Evolutionary conservation across 1,140 invertebrate genomes (phyloP).

Genomic region (Diachasma alloeum): DNA sequence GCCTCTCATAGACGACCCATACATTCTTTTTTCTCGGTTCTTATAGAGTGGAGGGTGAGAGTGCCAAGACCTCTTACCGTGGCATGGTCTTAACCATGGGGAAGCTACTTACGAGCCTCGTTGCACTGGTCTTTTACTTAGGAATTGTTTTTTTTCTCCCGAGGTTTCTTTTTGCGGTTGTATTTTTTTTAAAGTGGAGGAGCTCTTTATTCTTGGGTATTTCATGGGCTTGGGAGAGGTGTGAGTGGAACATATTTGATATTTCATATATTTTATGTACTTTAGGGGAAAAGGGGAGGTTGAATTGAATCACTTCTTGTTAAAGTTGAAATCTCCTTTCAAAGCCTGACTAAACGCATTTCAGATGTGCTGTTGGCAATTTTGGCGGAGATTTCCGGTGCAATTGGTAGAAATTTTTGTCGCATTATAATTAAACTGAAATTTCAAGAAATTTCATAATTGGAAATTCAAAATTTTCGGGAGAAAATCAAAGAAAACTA

Average conservation of each 20-base stretch:
- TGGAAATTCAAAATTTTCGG: no score
- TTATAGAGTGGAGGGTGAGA: slow-evolving; percentile 24
- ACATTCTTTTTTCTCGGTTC: slow-evolving; percentile 9
- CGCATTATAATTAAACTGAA: no score
- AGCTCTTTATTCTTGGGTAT: neutral
- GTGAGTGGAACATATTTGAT: neutral
- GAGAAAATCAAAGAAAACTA: no score
- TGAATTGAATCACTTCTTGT: no score
- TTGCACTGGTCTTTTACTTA: slow-evolving; percentile 11
- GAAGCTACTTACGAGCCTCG: slow-evolving; percentile 4
- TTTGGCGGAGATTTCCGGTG: no score
- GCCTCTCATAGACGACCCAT: slow-evolving; percentile 18
- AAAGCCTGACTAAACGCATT: no score
- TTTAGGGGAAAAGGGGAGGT: no score
- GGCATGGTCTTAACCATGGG: neutral
- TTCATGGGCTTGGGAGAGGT: neutral
- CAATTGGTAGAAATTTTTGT: no score
- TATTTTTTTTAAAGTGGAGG: neutral
- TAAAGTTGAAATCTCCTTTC: no score
- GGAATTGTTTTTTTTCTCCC: neutral
- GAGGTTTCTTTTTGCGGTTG: neutral
- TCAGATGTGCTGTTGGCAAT: no score
- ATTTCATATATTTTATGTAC: neutral
- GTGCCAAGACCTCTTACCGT: slow-evolving; percentile 38
- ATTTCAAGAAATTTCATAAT: no score